These are phyloP conservation scores for Colinus virginianus DNA, from an alignment of 2,113 vertebrate species.

Conservation along the genomic window DNA sequence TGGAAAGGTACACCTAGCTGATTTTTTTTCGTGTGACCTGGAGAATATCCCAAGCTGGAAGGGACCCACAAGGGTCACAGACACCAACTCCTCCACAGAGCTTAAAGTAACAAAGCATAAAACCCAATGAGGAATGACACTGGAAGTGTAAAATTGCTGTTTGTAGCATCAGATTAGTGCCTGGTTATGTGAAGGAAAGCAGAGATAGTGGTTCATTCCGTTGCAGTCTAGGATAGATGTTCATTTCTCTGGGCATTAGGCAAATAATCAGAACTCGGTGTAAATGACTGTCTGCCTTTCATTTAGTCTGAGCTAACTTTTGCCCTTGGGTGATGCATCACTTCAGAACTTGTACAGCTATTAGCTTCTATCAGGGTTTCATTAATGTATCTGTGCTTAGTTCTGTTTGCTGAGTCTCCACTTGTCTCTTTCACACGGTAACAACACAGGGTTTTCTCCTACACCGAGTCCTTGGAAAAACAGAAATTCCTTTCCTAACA, in stretches of 20 bases:
- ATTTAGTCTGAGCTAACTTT: not conserved
- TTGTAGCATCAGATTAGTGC: not conserved
- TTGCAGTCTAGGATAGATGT: not conserved
- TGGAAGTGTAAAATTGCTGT: not conserved
- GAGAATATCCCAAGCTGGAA: not conserved
- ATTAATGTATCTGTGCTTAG: rapidly evolving
- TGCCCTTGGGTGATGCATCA: not conserved
- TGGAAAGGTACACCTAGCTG: not conserved
- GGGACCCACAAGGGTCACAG: not conserved
- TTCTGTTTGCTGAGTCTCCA: not conserved
- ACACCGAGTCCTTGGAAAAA: not conserved
- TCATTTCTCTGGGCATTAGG: not conserved
- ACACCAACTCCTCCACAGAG: not conserved
- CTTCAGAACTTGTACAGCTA: not conserved
- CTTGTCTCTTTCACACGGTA: not conserved
- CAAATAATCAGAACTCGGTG: not conserved
- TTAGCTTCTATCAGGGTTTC: not conserved
- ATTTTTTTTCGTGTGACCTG: not conserved
- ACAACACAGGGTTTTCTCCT: not conserved
- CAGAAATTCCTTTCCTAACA: not conserved
- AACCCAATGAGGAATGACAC: not conserved
- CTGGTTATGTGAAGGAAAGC: not conserved
- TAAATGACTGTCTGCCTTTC: not conserved
- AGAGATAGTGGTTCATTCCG: not conserved
- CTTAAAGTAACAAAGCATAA: not conserved